Conservation (phyloP, 2,113 vertebrate species). For the Penelope pileata region DNA sequence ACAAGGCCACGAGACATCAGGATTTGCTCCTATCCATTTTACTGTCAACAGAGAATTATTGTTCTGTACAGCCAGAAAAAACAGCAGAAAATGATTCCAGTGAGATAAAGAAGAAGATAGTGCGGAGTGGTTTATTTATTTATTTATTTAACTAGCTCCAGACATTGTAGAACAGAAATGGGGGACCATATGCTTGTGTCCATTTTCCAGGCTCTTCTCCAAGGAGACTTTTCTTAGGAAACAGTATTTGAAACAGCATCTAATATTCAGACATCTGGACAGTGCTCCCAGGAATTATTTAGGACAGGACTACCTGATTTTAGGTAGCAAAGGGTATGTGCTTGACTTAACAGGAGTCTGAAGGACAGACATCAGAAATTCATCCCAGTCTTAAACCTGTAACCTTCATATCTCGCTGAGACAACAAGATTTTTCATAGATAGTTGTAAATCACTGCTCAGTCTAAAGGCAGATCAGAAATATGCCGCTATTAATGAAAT, state of each 20-base stretch:
- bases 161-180: not conserved
- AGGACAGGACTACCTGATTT: not conserved
- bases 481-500: not conserved
- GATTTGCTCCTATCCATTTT: not conserved
- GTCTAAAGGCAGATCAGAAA: not conserved
- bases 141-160: not conserved
- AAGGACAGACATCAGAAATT: not conserved
- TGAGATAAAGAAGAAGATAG: not conserved
- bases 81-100: not conserved
- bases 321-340: not conserved
- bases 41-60: not conserved
- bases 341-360: not conserved
- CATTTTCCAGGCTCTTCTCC: not conserved
- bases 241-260: not conserved
- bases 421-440: not conserved
- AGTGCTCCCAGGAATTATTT: not conserved
- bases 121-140: not conserved
- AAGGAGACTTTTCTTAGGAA: not conserved
- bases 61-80: not conserved
- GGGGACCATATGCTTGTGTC: accelerated
- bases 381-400: not conserved
- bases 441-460: not conserved
- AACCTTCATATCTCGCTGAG: not conserved
- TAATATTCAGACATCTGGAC: not conserved
- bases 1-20: not conserved